Percentiles rank a stretch among this genome's conserved stretches.
phyloP scores from a whole-genome alignment of 2,113 vertebrate species.

The Vulpes lagopus region DNA sequence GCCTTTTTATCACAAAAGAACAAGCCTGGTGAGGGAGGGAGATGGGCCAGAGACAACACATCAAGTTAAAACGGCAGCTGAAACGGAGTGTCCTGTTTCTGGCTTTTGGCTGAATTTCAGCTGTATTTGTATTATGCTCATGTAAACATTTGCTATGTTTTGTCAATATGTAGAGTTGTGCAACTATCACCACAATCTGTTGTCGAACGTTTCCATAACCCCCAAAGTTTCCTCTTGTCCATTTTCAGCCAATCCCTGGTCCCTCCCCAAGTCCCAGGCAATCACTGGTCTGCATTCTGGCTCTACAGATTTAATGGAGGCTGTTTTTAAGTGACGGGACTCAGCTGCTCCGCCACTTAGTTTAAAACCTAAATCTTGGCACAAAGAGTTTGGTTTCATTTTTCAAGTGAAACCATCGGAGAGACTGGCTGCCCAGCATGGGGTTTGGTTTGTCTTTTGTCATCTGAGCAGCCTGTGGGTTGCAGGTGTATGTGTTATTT shows the following conservation, averaged over 20 bases:
- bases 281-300: not conserved
- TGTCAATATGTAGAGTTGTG: not conserved
- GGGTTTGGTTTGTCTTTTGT: not conserved
- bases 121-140: not conserved
- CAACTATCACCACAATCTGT: not conserved
- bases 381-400: conserved; percentile 39
- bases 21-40: not conserved
- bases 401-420: not conserved
- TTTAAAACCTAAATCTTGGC: conserved; percentile 4
- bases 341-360: not conserved
- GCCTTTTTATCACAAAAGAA: not conserved
- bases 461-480: not conserved
- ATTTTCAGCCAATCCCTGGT: not conserved
- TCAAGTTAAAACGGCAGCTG: not conserved
- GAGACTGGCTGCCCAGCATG: not conserved
- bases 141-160: not conserved
- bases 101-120: not conserved
- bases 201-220: not conserved
- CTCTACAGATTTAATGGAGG: not conserved
- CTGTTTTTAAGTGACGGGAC: conserved; percentile 7
- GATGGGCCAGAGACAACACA: not conserved
- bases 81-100: not conserved
- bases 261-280: not conserved
- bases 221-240: not conserved
- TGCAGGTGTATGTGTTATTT: not conserved